A percentile compares a stretch with the other conserved stretches of the same genome.
Conservation (phyloP, 2,113 vertebrate genomes). For the Larimichthys polyactis region DNA sequence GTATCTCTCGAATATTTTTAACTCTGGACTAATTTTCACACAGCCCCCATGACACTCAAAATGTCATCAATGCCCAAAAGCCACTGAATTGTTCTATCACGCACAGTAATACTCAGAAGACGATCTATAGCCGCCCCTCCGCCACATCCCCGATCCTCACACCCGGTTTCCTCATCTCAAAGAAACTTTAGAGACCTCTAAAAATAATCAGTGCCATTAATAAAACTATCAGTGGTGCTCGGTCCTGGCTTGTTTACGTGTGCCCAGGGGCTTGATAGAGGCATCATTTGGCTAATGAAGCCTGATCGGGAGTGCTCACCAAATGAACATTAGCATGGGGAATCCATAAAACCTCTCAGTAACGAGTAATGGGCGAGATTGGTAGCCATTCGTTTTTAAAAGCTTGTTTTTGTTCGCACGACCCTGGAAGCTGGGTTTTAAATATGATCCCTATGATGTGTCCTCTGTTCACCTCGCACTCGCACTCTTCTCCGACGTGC, state of each 20-base stretch:
- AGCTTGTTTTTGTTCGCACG: constrained; percentile 9
- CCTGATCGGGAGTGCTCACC: constrained; percentile 71
- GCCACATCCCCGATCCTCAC: constrained; percentile 11
- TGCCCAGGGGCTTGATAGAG: constrained; percentile 73
- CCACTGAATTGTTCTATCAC: not conserved
- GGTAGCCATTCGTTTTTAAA: constrained; percentile 11
- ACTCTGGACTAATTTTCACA: constrained; percentile 29
- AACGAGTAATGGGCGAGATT: constrained; percentile 52
- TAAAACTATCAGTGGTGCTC: constrained; percentile 73
- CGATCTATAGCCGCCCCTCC: constrained; percentile 2
- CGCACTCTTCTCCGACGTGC: not conserved
- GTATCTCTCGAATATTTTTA: constrained; percentile 17
- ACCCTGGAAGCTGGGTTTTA: not conserved
- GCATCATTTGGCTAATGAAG: constrained; percentile 74
- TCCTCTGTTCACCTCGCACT: not conserved
- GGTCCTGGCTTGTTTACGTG: constrained; percentile 73
- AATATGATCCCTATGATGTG: not conserved
- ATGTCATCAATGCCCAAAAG: constrained; percentile 10
- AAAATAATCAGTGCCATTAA: constrained; percentile 78
- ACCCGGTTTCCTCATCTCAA: constrained; percentile 49
- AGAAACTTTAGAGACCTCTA: constrained; percentile 66
- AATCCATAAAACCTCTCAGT: constrained; percentile 67
- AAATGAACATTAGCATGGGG: constrained; percentile 71
- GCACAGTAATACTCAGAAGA: constrained; percentile 32
- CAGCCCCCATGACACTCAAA: constrained; percentile 4